A percentile compares a stretch with the other conserved stretches of the same genome.
phyloP scores from a whole-genome alignment of 2,888 invertebrate species.

The Agriopis marginaria region DNA sequence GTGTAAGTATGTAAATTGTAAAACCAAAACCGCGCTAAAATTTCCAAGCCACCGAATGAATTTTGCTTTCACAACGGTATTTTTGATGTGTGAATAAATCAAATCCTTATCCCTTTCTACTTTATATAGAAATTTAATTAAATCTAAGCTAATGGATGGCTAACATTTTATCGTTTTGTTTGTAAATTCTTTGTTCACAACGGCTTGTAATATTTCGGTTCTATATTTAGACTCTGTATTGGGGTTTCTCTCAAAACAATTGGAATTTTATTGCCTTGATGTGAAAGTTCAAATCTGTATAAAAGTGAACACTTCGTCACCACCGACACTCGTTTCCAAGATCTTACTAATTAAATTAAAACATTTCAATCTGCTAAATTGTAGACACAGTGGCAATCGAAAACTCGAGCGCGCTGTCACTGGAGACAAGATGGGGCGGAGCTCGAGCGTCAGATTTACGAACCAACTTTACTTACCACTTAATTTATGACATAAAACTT shows the following conservation, averaged over 20 bases:
- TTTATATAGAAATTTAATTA: constrained; percentile 8
- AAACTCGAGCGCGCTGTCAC: constrained; percentile 56
- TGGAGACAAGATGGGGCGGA: constrained; percentile 52
- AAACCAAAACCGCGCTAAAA: constrained; percentile 15
- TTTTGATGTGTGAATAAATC: constrained; percentile 13
- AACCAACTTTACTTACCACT: constrained; percentile 49
- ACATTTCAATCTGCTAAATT: constrained; percentile 32
- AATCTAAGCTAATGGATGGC: constrained; percentile 10
- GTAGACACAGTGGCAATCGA: constrained; percentile 52
- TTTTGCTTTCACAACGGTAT: constrained; percentile 14
- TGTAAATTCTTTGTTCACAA: constrained; percentile 1
- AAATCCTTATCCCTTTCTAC: background rate
- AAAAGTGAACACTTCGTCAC: constrained; percentile 9
- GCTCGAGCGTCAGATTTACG: constrained; percentile 57
- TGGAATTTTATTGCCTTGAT: background rate
- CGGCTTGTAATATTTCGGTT: background rate
- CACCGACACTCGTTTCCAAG: constrained; percentile 10
- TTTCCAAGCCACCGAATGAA: constrained; percentile 4
- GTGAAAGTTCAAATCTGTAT: background rate
- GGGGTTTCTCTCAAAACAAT: background rate
- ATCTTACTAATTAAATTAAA: constrained; percentile 30
- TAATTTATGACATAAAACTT: constrained; percentile 69
- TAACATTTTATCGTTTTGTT: constrained; percentile 13
- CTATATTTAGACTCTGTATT: background rate
- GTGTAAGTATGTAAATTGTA: constrained; percentile 41